Conservation (phyloP, 2,888 invertebrate species). For the Drymonia ruficornis region DNA sequence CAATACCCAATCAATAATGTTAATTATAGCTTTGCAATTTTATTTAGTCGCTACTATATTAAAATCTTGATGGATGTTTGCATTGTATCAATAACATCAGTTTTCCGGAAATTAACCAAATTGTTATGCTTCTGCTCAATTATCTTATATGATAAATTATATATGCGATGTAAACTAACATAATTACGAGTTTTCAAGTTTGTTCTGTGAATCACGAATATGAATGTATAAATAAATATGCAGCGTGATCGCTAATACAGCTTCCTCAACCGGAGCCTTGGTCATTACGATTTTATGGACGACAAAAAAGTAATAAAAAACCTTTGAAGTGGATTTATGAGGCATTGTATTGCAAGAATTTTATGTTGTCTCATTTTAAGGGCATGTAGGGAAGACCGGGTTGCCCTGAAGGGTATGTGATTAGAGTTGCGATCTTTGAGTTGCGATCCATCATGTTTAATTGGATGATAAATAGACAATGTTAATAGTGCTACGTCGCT, state of each 20-base stretch:
- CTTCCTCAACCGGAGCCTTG: constrained; percentile 53
- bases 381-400: neutral
- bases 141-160: constrained; percentile 34
- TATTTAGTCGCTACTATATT: neutral
- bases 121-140: constrained; percentile 42
- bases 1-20: neutral
- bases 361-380: constrained; percentile 25
- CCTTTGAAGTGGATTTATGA: constrained; percentile 33
- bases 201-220: constrained; percentile 45
- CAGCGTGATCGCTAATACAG: constrained; percentile 41
- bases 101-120: constrained; percentile 38
- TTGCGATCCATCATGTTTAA: constrained; percentile 54
- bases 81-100: constrained; percentile 6
- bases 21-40: neutral
- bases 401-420: constrained; percentile 15
- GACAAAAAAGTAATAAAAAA: constrained; percentile 10
- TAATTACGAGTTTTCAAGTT: constrained; percentile 38
- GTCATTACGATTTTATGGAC: constrained; percentile 34
- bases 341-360: constrained; percentile 33
- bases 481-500: constrained; percentile 35
- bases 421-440: constrained; percentile 47
- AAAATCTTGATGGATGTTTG: neutral
- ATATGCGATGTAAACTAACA: constrained; percentile 31
- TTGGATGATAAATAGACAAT: constrained; percentile 54
- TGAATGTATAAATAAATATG: constrained; percentile 43